Percentiles rank a stretch among this genome's conserved stretches.
phyloP scores from a whole-genome alignment of 2,888 invertebrate genomes.

The Invenusta paracnida region DNA sequence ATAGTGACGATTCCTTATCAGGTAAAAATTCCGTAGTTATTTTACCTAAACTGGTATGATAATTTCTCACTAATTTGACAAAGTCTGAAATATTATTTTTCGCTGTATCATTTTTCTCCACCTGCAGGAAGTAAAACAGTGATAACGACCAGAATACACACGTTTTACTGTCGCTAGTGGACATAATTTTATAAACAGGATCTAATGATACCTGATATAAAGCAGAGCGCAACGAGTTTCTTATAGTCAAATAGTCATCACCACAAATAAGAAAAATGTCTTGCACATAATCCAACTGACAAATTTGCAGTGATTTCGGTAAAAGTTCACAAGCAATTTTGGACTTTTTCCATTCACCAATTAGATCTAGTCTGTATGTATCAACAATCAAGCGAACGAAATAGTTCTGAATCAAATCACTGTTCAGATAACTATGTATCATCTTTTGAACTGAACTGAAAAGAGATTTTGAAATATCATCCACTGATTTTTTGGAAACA shows the following conservation, averaged over 20 bases:
- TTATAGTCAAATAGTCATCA: not conserved
- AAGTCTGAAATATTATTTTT: not conserved
- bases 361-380: not conserved
- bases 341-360: not conserved
- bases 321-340: not conserved
- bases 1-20: not conserved
- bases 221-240: not conserved
- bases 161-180: not conserved
- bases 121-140: not conserved
- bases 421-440: too few species aligned
- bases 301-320: slow-evolving; percentile 2
- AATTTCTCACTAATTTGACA: not conserved
- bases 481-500: not conserved
- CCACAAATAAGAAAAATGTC: not conserved
- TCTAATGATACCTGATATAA: not conserved
- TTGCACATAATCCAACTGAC: not conserved
- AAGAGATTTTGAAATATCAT: not conserved
- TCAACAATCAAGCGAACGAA: not conserved
- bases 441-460: too few species aligned
- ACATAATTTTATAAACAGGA: not conserved
- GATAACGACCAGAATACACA: not conserved
- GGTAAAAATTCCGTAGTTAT: not conserved
- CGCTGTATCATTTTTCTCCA: not conserved
- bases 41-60: not conserved
- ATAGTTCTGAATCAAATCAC: not conserved